Evolutionary conservation across 92 coral and sea anemone species (phyloP).

Genomic region (Scolanthus callimorphus): DNA sequence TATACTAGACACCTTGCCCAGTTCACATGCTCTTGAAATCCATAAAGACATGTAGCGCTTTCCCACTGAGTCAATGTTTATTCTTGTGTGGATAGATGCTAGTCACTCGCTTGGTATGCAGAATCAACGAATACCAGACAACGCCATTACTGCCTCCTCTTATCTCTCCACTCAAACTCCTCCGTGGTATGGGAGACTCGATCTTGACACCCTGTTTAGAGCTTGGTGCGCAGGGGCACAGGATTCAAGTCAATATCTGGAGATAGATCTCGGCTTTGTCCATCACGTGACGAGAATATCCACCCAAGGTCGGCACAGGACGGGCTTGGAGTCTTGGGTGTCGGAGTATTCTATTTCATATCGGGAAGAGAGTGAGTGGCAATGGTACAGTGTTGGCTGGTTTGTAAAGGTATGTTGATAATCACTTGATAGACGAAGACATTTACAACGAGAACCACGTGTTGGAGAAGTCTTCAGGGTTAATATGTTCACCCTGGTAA

Average conservation of each 20-base stretch:
- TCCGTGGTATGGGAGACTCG: constrained; percentile 39
- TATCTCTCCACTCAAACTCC: constrained; percentile 3
- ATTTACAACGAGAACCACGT: no score
- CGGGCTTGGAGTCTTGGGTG: constrained; percentile 42
- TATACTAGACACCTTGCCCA: no score
- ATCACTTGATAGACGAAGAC: no score
- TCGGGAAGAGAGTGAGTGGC: constrained; percentile 37
- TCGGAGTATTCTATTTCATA: constrained; percentile 17
- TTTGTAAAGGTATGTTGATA: constrained; percentile 3
- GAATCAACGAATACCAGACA: constrained; percentile 19
- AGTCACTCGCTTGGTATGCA: constrained; percentile 34
- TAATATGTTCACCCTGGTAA: no score
- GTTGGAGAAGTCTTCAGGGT: no score
- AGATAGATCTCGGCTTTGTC: constrained; percentile 22
- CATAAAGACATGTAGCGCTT: no score
- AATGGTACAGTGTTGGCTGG: constrained; percentile 6
- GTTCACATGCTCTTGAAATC: no score
- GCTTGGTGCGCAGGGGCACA: constrained; percentile 55
- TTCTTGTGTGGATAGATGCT: no score
- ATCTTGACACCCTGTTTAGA: constrained; percentile 21
- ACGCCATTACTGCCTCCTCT: constrained; percentile 50
- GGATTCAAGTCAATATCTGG: constrained; percentile 27
- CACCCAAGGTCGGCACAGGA: constrained; percentile 47
- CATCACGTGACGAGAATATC: constrained; percentile 19
- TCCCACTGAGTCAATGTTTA: no score